Conservation (phyloP, 1,140 invertebrate species). For the Harlomillsia oculata region DNA sequence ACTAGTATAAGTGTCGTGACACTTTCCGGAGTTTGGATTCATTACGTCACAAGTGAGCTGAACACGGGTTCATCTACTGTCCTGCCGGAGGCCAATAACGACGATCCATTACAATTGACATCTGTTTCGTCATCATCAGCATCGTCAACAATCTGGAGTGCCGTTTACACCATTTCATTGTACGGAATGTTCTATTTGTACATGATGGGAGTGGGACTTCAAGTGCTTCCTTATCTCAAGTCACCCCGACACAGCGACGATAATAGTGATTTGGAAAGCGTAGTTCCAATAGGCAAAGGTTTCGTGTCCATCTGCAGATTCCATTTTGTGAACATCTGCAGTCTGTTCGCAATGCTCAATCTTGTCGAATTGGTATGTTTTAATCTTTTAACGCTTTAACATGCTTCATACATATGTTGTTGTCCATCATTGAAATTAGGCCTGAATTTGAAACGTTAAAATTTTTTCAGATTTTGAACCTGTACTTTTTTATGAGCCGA, state of each 20-base stretch:
- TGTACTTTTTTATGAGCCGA: conserved; percentile 19
- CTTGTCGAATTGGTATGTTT: conserved; percentile 15
- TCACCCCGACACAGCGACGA: too few relatives aligned
- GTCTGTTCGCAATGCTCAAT: conserved; percentile 4
- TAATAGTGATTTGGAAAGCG: conserved; percentile 18
- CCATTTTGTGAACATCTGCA: conserved; percentile 6
- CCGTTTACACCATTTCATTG: conserved; percentile 15
- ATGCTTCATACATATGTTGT: background rate
- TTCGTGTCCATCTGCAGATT: conserved; percentile 15
- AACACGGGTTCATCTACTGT: background rate
- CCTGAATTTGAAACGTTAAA: background rate
- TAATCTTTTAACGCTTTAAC: background rate
- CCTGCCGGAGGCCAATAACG: background rate
- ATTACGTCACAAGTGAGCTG: background rate
- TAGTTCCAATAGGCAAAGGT: conserved; percentile 21
- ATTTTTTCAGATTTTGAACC: conserved; percentile 15
- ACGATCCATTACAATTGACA: too few relatives aligned
- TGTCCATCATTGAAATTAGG: background rate
- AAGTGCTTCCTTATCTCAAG: conserved; percentile 15
- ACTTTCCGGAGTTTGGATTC: conserved; percentile 13
- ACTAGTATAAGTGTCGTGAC: conserved; percentile 9
- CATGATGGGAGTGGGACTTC: conserved; percentile 8
- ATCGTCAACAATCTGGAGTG: conserved; percentile 13
- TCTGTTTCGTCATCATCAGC: too few relatives aligned
- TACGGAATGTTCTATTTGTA: conserved; percentile 20